phyloP scores from a whole-genome alignment of 2,797 vertebrate species.

The Leptatherina wallacei region DNA sequence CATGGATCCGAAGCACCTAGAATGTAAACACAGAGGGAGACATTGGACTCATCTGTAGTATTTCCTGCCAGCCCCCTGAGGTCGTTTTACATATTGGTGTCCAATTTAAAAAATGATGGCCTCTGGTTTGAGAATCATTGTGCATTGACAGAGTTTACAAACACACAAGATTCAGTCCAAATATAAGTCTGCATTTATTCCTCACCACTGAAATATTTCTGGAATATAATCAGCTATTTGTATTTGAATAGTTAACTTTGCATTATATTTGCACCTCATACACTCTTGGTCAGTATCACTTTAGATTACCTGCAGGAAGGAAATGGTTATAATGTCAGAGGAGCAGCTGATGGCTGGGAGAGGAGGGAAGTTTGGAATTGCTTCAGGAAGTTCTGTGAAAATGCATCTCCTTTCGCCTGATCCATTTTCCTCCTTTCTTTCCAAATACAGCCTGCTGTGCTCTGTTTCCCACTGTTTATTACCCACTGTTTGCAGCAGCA shows the following conservation, averaged over 20 bases:
- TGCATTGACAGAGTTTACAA: slow-evolving; percentile 40
- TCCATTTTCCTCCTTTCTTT: slow-evolving; percentile 60
- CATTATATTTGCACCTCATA: slow-evolving; percentile 69
- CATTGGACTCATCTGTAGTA: slow-evolving; percentile 20
- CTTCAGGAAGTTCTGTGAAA: slow-evolving; percentile 57
- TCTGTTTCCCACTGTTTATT: slow-evolving; percentile 62
- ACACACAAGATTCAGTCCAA: slow-evolving; percentile 31
- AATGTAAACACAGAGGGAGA: slow-evolving; percentile 22
- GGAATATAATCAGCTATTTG: slow-evolving; percentile 64
- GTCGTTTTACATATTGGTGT: slow-evolving; percentile 14
- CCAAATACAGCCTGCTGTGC: slow-evolving; percentile 45
- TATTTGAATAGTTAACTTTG: slow-evolving; percentile 69
- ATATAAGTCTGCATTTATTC: slow-evolving; percentile 33
- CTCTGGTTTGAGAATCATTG: slow-evolving; percentile 38
- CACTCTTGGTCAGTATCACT: slow-evolving; percentile 48
- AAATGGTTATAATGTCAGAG: slow-evolving; percentile 27
- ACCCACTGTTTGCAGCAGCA: slow-evolving; percentile 64
- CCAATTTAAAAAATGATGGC: slow-evolving; percentile 5
- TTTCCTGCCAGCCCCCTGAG: slow-evolving; percentile 18
- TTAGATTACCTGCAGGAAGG: slow-evolving; percentile 36
- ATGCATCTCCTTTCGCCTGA: slow-evolving; percentile 63
- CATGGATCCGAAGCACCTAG: slow-evolving; percentile 11
- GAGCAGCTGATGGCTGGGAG: slow-evolving; percentile 16
- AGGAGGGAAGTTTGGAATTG: slow-evolving; percentile 33
- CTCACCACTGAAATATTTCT: slow-evolving; percentile 70